Evolutionary conservation across 2,797 vertebrate species (phyloP).

Genomic region (Silurus lanzhouensis): DNA sequence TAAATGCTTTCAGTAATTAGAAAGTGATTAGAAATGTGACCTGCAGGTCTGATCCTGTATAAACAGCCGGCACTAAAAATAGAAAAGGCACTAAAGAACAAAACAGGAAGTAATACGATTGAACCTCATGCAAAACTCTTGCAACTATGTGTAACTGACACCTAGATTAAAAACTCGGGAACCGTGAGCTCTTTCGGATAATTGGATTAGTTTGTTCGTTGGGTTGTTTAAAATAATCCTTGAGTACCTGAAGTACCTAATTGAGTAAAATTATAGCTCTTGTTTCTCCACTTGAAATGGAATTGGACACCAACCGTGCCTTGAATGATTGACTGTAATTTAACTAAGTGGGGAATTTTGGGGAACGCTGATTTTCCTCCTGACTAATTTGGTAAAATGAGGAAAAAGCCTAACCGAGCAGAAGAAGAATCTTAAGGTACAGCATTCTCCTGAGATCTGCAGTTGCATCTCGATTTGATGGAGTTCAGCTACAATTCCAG

Average conservation of each 20-base stretch:
- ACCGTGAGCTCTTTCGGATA: neutral
- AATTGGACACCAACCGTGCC: neutral
- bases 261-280: conserved; percentile 22
- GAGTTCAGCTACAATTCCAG: neutral
- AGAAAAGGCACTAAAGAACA: neutral
- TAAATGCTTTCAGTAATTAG: neutral
- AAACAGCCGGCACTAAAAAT: neutral
- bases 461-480: neutral
- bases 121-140: neutral
- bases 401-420: neutral
- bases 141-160: neutral
- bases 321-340: neutral
- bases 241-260: conserved; percentile 13
- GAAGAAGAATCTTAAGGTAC: neutral
- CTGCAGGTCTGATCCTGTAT: neutral
- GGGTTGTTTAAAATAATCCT: conserved; percentile 8
- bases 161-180: neutral
- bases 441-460: neutral
- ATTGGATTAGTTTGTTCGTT: conserved; percentile 15
- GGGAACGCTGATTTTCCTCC: neutral
- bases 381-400: neutral
- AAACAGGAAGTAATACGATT: neutral
- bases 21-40: neutral
- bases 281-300: conserved; percentile 17
- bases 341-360: conserved; percentile 18